Evolutionary conservation across 1,140 invertebrate species (phyloP).

Genomic region (Littorina saxatilis): DNA sequence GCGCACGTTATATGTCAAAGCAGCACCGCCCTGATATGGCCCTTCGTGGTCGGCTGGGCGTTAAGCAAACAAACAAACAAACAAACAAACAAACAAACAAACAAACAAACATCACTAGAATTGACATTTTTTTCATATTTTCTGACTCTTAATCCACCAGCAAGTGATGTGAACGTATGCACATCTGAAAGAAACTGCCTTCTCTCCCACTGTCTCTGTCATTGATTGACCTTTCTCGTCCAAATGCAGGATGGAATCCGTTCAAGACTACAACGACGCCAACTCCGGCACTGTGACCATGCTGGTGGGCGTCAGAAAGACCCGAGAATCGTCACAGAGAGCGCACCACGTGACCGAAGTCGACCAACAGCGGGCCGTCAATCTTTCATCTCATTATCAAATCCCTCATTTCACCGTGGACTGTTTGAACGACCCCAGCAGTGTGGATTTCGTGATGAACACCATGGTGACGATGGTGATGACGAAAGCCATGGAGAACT

Average conservation of each 20-base stretch:
- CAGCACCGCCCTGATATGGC: too few relatives aligned
- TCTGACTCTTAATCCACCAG: too few relatives aligned
- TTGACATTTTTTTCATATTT: too few relatives aligned
- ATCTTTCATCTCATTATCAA: constrained; percentile 3
- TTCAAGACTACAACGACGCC: constrained; percentile 11
- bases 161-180: too few relatives aligned
- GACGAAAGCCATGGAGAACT: constrained; percentile 7
- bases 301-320: constrained; percentile 17
- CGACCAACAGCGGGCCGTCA: background rate
- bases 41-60: too few relatives aligned
- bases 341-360: background rate
- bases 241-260: constrained; percentile 7
- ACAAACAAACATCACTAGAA: too few relatives aligned
- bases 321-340: background rate
- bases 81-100: too few relatives aligned
- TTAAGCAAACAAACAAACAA: too few relatives aligned
- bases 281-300: background rate
- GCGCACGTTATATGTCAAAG: too few relatives aligned
- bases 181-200: too few relatives aligned
- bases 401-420: constrained; percentile 35
- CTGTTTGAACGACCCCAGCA: background rate
- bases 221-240: too few relatives aligned
- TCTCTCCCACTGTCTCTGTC: too few relatives aligned
- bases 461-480: constrained; percentile 30
- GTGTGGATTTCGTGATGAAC: background rate